Percentiles rank a stretch among this genome's conserved stretches.
Conservation (phyloP, 2,797 vertebrate genomes). For the Tachyglossus aculeatus region DNA sequence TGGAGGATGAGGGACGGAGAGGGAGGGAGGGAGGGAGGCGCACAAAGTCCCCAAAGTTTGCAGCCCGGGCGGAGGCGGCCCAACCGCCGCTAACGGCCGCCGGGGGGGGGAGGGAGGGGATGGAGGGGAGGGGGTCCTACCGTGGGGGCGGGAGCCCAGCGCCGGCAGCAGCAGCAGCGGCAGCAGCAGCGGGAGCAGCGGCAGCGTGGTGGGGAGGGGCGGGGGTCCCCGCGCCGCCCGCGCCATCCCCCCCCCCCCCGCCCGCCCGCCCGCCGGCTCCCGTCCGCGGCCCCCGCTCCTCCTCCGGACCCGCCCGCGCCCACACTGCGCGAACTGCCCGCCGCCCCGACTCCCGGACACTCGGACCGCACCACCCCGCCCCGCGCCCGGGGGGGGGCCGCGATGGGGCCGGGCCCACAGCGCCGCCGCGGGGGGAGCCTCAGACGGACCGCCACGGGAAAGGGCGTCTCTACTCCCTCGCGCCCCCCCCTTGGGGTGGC, state of each 20-base stretch:
- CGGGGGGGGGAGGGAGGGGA: too few relatives aligned
- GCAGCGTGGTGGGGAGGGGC: too few relatives aligned
- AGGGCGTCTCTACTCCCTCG: too few relatives aligned
- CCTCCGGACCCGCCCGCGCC: slow-evolving; percentile 27
- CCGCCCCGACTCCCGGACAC: slow-evolving; percentile 64
- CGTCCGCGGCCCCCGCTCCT: slow-evolving; percentile 24
- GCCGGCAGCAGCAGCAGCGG: slow-evolving; percentile 48
- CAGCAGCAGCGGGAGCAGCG: slow-evolving; percentile 12
- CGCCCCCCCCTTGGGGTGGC: too few relatives aligned
- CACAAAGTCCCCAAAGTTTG: too few relatives aligned
- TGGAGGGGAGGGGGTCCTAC: not conserved
- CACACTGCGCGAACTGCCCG: slow-evolving; percentile 39
- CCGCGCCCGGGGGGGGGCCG: not conserved
- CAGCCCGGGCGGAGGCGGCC: not conserved
- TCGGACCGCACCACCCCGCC: slow-evolving; percentile 64
- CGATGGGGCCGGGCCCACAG: slow-evolving; percentile 31
- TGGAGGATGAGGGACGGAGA: not conserved
- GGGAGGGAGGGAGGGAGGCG: not conserved
- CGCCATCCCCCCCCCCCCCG: slow-evolving; percentile 19
- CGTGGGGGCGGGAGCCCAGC: slow-evolving; percentile 62
- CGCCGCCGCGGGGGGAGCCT: not conserved
- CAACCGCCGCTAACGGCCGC: not conserved
- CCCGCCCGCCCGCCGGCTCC: slow-evolving; percentile 6
- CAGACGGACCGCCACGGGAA: slow-evolving; percentile 24
- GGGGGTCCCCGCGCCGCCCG: not conserved